Base-by-base conservation (phyloP, 2,888 invertebrate species). In the Cheilosia soror region DNA sequence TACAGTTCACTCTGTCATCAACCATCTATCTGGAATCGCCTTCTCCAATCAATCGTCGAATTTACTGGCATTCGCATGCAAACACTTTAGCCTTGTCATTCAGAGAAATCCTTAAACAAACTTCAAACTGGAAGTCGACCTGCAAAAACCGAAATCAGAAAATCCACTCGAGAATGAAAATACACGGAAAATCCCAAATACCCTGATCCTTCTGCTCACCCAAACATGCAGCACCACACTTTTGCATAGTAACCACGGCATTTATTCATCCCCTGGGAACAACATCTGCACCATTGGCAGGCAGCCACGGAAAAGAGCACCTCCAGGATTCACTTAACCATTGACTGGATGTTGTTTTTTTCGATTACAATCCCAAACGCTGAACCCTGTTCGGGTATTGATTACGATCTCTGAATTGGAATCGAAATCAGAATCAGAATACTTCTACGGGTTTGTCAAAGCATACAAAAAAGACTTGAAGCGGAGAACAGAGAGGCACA, bases 231-330 rank as follows among this genome's bases (percentile, higher is more conserved):
- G 27, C 42, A 42, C 27, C 60, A 55, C 60, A 15, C 63, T 37
- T 49, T 49, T 40, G 15, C 63, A 75, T 44, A 69, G 79, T 71
- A 65, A 47, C 65, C 55, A 33, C 69, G 65, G 71, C 55, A 79
- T 58, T 55, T 47, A 79, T 84, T 76, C 79, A 79, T 84, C 84
- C 84, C 84, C 71, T 84, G 84, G 79, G 84, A 84, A 84, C 47
- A 71, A 73, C 84, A 84, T 84, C 84, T 84, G 84, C 84, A 84
- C 65, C 75, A 75, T 79, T 84, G 84, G 84, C 79, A 84, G 31
- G 55, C 79, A 79, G 84, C 79, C 75, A 79, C 79, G 42, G 49
- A 84, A 75, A 79, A 79, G 84, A 60, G 84, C 79, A 84, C 84
- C 79, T 84, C 84, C 71, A 71, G 75, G 66, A 84, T 76, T 84